Evolutionary conservation across 2,797 vertebrate species (phyloP).

Genomic region (Liparis tanakae): DNA sequence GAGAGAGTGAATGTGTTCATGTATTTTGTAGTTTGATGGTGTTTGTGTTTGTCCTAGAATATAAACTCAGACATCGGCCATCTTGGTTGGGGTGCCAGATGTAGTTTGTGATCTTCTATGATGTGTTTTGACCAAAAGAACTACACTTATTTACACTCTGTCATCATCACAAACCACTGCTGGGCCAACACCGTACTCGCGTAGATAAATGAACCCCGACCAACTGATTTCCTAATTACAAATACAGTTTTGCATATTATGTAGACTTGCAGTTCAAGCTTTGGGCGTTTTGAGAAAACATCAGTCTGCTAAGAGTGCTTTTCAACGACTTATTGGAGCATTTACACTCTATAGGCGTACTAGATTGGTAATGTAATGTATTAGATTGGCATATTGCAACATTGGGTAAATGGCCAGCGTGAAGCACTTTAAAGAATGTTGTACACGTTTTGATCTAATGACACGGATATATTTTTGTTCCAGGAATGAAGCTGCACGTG

Average conservation of each 20-base stretch:
- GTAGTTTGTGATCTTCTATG: slow-evolving; percentile 18
- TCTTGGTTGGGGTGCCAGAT: slow-evolving; percentile 56
- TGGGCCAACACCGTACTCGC: neutral
- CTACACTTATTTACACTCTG: neutral
- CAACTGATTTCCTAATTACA: neutral
- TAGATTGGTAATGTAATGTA: neutral
- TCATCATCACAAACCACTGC: neutral
- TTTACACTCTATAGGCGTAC: neutral
- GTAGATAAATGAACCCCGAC: neutral
- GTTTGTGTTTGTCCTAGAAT: slow-evolving; percentile 49
- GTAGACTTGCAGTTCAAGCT: neutral
- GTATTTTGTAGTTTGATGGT: slow-evolving; percentile 52
- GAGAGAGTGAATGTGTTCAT: slow-evolving; percentile 57
- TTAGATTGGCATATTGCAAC: neutral
- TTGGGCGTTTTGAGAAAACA: neutral
- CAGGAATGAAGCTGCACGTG: neutral
- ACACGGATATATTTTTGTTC: neutral
- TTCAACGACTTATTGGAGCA: neutral
- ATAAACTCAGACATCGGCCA: slow-evolving; percentile 58
- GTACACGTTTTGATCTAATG: neutral
- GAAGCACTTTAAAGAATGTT: neutral
- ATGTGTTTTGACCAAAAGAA: slow-evolving; percentile 6
- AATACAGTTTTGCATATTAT: neutral
- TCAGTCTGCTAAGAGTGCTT: neutral
- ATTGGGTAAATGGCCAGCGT: neutral